Percentiles rank a stretch among this genome's conserved stretches.
Evolutionary conservation across 2,797 vertebrate genomes (phyloP).

Genomic region (Peromyscus attwateri): DNA sequence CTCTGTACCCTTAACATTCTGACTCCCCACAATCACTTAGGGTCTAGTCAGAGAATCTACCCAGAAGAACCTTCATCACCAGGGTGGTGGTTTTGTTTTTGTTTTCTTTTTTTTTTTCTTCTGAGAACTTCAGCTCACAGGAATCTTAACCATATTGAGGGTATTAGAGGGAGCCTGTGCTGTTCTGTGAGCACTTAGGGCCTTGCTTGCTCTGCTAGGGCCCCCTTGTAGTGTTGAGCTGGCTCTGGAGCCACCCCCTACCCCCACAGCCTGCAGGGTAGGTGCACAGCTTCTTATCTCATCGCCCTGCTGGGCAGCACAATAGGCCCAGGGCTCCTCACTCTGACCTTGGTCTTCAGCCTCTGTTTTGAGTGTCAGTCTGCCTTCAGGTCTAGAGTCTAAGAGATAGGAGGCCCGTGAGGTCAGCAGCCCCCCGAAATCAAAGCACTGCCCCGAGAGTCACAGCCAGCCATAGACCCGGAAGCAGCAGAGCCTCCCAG

Average conservation of each 20-base stretch:
- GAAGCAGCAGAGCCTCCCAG: neutral
- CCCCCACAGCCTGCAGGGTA: no score
- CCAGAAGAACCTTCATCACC: neutral
- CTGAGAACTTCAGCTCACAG: neutral
- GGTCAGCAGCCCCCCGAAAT: neutral
- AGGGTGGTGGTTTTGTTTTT: neutral
- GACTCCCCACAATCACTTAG: neutral
- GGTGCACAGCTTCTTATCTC: neutral
- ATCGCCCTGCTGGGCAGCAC: neutral
- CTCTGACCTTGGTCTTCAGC: neutral
- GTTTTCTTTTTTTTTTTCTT: no score
- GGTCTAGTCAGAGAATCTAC: neutral
- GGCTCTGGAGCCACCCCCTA: no score
- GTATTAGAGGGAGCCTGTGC: neutral
- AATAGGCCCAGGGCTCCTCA: neutral
- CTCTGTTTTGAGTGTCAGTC: neutral
- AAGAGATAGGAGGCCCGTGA: neutral
- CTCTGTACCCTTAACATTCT: neutral
- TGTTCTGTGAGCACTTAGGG: accelerated
- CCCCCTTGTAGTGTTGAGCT: accelerated
- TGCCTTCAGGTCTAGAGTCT: neutral
- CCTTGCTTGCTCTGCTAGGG: accelerated
- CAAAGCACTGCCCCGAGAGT: neutral
- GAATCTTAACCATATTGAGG: neutral
- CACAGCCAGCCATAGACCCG: neutral